These are phyloP conservation scores for Sapayoa aenigma DNA, from an alignment of 2,113 vertebrate genomes.

Conservation along the genomic window DNA sequence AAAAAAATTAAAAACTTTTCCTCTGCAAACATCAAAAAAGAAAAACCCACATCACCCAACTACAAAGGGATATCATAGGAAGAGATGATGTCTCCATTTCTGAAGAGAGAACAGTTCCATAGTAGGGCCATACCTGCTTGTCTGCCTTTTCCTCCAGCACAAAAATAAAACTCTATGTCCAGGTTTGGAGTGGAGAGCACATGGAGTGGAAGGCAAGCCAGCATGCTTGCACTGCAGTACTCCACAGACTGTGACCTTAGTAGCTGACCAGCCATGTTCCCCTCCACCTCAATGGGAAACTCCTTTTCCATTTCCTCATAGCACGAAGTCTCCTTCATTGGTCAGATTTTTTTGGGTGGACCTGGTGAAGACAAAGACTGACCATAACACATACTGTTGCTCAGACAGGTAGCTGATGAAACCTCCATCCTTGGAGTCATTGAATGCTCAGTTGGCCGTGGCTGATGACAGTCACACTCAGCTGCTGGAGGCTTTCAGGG, in stretches of 20 bases:
- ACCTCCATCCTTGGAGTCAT: neutral
- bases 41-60: too few species aligned
- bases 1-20: too few species aligned
- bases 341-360: neutral
- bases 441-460: rapidly evolving
- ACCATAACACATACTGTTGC: neutral
- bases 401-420: neutral
- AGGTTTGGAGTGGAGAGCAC: neutral
- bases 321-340: neutral
- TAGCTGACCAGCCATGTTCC: neutral
- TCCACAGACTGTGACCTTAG: neutral
- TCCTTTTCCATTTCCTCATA: neutral
- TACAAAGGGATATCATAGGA: neutral
- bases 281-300: neutral
- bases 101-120: neutral
- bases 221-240: rapidly evolving
- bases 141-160: neutral
- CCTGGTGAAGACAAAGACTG: neutral
- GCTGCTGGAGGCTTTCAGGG: neutral
- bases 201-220: neutral
- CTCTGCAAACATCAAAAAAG: too few species aligned
- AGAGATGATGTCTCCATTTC: neutral
- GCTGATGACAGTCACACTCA: rapidly evolving
- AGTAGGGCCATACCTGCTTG: neutral
- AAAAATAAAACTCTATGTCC: neutral